A percentile compares a stretch with the other conserved stretches of the same genome.
phyloP scores from a whole-genome alignment of 2,888 invertebrate species.

The Arctia plantaginis region DNA sequence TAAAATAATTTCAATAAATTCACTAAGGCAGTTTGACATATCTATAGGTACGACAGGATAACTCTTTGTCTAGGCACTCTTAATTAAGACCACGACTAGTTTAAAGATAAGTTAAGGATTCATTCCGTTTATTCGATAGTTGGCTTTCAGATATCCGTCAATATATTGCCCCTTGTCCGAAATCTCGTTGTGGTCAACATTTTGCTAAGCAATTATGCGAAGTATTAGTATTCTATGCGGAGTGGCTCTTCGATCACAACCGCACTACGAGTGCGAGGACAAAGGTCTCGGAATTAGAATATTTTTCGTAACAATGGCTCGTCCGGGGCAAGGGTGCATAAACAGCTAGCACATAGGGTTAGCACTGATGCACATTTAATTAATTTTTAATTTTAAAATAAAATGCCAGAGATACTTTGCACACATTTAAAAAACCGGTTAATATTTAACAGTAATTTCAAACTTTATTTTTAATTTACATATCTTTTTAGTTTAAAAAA shows the following conservation, averaged over 20 bases:
- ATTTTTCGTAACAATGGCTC: conserved; percentile 29
- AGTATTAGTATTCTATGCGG: background rate
- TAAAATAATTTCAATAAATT: too few species aligned
- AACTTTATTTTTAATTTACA: background rate
- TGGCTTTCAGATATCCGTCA: background rate
- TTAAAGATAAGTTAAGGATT: background rate
- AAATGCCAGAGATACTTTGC: background rate
- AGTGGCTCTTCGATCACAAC: conserved; percentile 7
- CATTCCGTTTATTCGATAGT: background rate
- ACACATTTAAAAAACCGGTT: background rate
- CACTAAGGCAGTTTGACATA: too few species aligned
- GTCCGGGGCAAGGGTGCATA: conserved; percentile 11
- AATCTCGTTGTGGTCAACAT: background rate
- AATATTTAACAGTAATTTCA: background rate
- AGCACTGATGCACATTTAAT: background rate
- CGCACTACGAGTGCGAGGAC: conserved; percentile 9
- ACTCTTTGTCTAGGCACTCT: background rate
- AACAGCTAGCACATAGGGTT: conserved; percentile 24
- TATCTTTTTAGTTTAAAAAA: background rate
- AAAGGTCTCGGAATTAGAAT: conserved; percentile 25
- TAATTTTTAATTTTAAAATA: background rate
- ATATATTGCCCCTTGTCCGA: background rate
- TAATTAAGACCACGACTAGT: background rate
- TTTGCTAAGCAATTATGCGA: background rate
- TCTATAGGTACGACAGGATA: too few species aligned